A percentile compares a stretch with the other conserved stretches of the same genome.
Evolutionary conservation across 2,113 vertebrate genomes (phyloP).

Genomic region (Climacteris rufus): DNA sequence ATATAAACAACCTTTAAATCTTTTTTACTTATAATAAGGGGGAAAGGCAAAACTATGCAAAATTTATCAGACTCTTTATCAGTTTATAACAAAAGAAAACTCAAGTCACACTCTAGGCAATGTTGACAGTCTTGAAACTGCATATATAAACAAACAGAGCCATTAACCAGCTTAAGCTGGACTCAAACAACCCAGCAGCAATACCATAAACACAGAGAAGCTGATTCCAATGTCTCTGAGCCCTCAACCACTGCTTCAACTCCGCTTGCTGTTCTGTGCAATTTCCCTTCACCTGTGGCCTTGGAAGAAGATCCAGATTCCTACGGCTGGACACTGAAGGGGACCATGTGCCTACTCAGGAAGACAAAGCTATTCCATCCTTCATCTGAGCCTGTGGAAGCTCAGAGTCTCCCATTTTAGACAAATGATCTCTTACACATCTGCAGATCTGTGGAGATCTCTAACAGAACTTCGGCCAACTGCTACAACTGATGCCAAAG

Average conservation of each 20-base stretch:
- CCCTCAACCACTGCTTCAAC: not conserved
- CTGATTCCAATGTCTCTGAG: accelerated
- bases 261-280: not conserved
- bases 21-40: not conserved
- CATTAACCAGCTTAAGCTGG: not conserved
- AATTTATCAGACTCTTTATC: not conserved
- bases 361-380: not conserved
- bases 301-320: not conserved
- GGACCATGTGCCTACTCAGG: not conserved
- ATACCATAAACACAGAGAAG: not conserved
- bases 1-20: not conserved
- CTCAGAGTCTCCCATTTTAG: not conserved
- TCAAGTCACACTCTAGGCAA: not conserved
- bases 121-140: not conserved
- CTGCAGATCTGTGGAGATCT: not conserved
- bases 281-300: not conserved
- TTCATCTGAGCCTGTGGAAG: not conserved
- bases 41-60: not conserved
- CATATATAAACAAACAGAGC: not conserved
- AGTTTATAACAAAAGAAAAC: not conserved
- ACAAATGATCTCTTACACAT: not conserved
- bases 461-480: not conserved
- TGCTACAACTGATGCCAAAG: not conserved
- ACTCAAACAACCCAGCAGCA: not conserved
- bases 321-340: not conserved